Evolutionary conservation across 1,140 invertebrate genomes (phyloP), one percentile per base, ranked within the genome.

Genomic region (Leptestheria dahalacensis): DNA sequence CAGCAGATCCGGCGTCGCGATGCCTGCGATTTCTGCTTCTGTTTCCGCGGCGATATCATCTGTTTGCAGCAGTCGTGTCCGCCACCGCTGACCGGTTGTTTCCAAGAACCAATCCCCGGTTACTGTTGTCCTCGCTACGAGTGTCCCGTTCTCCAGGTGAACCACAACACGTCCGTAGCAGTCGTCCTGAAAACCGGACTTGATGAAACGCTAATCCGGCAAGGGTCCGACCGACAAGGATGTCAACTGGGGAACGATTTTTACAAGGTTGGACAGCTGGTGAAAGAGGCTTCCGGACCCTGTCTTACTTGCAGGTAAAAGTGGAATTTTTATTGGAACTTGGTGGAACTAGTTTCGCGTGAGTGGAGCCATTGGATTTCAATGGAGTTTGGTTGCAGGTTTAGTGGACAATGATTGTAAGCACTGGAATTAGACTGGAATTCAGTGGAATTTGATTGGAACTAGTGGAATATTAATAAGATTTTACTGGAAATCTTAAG

Each of bases 21-120:
- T 76, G 88, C 91, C 26, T 95, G 91, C 69, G 90, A 94, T 68
- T 95, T 94, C 77, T 95, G 91, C 73, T 95, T 95, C 82, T 95
- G 91, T 77, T 95, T 94, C 77, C 80, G 91, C 72, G 90, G 89
- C 69, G 91, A 94, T 68, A 93, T 95, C 63, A 94, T 95, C 64
- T 95, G 91, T 66, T 74, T 95, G 48, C 90, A 94, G 73, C 91
- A 95, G 70, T 91, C 88, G 67, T 95, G 91, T 74, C 91, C 91
- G 53, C 90, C 90, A 28, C 91, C 91, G 50, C 91, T 93, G 64
- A 80, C 83, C 47, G 85, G 85, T 29, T 95, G 91, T 68, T 84
- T 85, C 68, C 86, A 92, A 70, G 90, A 93, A 73, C 82, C 86
- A 4, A 94, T 95, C 65, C 79, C 80, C 68, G 91, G 91, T 51